A percentile compares a stretch with the other conserved stretches of the same genome.
Evolutionary conservation across 2,797 vertebrate genomes (phyloP).

Genomic region (Alcedo quadribrachys): DNA sequence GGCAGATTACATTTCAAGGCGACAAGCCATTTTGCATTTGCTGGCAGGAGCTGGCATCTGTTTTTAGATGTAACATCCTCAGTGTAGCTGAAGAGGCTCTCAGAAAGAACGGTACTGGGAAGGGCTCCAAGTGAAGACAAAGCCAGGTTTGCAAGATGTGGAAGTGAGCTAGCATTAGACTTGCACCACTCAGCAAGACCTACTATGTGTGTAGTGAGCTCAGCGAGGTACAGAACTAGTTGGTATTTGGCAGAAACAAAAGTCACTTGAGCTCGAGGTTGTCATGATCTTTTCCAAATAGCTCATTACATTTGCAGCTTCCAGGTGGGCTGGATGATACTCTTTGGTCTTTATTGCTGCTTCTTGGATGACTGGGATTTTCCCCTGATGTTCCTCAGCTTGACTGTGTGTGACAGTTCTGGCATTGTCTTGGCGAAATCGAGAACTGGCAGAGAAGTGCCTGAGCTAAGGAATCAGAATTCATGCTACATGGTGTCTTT

Average conservation of each 20-base stretch:
- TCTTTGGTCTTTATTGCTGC: constrained; percentile 44
- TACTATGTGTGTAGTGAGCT: not conserved
- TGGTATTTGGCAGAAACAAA: constrained; percentile 17
- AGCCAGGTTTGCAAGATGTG: constrained; percentile 69
- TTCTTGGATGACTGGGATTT: constrained; percentile 33
- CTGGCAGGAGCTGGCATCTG: constrained; percentile 69
- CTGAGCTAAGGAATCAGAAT: constrained; percentile 41
- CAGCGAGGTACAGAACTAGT: not conserved
- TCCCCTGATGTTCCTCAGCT: constrained; percentile 46
- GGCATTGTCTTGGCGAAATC: constrained; percentile 26
- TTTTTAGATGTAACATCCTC: constrained; percentile 71
- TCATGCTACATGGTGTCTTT: constrained; percentile 37
- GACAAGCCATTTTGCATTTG: constrained; percentile 62
- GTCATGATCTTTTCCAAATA: constrained; percentile 58
- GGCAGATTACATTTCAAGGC: constrained; percentile 50
- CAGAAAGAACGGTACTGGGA: constrained; percentile 58
- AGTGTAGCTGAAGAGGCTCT: constrained; percentile 56
- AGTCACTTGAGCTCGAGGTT: constrained; percentile 41
- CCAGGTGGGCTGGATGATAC: constrained; percentile 53
- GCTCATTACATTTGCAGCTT: constrained; percentile 57
- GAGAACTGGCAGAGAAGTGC: constrained; percentile 42
- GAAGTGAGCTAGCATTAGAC: constrained; percentile 54
- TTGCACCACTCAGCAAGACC: constrained; percentile 43
- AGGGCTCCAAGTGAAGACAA: constrained; percentile 60
- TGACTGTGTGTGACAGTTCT: constrained; percentile 38